These are phyloP conservation scores for Scaptodrosophila latifasciaeformis DNA, from an alignment of 2,888 invertebrate genomes.

Conservation along the genomic window DNA sequence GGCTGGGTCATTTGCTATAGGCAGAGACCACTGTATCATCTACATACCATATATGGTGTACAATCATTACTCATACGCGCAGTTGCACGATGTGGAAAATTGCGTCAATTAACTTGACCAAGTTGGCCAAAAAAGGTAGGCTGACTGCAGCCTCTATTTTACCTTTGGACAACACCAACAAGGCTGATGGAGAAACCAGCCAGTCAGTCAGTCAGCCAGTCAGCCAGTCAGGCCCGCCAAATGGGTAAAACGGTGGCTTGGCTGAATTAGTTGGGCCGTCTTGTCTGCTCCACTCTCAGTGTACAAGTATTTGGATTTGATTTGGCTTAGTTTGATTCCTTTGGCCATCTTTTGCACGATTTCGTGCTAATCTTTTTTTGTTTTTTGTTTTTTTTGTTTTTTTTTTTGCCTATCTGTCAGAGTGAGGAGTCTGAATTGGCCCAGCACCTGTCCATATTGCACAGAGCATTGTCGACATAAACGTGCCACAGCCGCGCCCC, in stretches of 20 bases:
- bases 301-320: not conserved
- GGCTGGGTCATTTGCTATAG: no score
- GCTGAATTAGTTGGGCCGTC: not conserved
- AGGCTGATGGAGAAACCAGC: not conserved
- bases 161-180: no score
- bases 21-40: no score
- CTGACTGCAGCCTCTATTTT: no score
- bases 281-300: not conserved
- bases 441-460: conserved; percentile 51
- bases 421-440: conserved; percentile 13
- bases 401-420: conserved; percentile 11
- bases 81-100: conserved; percentile 67
- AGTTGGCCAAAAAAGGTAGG: no score
- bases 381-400: not conserved
- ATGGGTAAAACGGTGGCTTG: not conserved
- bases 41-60: not conserved
- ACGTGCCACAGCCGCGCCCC: conserved; percentile 33
- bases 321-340: not conserved
- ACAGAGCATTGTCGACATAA: conserved; percentile 27
- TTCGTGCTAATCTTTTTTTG: conserved; percentile 4
- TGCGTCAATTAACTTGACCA: conserved; percentile 66
- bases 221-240: not conserved
- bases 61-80: conserved; percentile 52
- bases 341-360: not conserved
- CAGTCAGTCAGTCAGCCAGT: not conserved